Evolutionary conservation across 2,797 vertebrate genomes (phyloP), one percentile per base, ranked within the genome.

Genomic region (Pangasius mekongensis): DNA sequence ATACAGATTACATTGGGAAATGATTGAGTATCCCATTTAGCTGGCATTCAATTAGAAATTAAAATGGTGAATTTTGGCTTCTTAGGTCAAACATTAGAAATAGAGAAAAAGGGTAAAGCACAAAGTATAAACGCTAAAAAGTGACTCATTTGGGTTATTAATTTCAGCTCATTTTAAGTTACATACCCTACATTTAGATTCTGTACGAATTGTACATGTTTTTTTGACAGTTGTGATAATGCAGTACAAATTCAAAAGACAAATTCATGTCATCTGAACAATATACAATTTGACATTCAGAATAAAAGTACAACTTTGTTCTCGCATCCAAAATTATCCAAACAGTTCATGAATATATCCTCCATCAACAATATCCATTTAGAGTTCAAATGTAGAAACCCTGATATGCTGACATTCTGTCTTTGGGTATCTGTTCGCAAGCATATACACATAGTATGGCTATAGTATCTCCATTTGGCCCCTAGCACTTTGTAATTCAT

Each of bases 401-500:
- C 24, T 27, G 71, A 77, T 49, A 22, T 80, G 30, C 52, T 22
- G 9, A 43, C 2, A 36, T 33, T 58, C 52, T 33, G 66, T 49
- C 49, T 73, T 58, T 82, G 3, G 10, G 24, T 18, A n/a, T 58
- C 36, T 84, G 62, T 81, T 69, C 84, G 85, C 83, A 84, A 36
- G 87, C 69, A n/a, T 9, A 83, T 58, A 78, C 71, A 77, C 49
- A 24, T 33, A 43, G 85, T 66, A 43, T 66, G 33, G 85, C 47
- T 73, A 36, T 76, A 54, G 66, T 84, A 89, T 87, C 62, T 71
- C 83, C 60, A 71, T 83, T 73, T 90, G 80, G 76, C 76, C 1
- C 30, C 43, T 81, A 81, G 83, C 86, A 78, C 43, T 86, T 87
- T 87, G 84, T 93, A 92, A 88, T 92, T 91, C 73, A 66, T 87